Evolutionary conservation across 2,888 invertebrate species (phyloP), one percentile per base, ranked within the genome.

Genomic region (Schizaphis graminum): DNA sequence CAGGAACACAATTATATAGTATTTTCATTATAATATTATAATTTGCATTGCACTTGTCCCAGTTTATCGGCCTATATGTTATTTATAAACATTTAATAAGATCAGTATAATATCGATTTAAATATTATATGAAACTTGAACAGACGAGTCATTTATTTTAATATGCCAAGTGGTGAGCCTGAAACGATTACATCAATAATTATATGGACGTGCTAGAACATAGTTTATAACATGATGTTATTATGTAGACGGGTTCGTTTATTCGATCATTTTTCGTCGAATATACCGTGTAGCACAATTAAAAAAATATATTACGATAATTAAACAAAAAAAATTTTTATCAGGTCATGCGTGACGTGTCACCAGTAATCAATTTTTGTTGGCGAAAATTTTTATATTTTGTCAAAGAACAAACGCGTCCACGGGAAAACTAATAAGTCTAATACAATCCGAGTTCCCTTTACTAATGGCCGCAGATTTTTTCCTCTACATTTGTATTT

Each of bases 11-110:
- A 28, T 47, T 86, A 89, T 26, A 26, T 41, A 26, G 41, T 28
- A 26, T 28, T 57, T 41, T 57, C 2, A 35, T 57, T 44, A 61
- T 89, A n/a, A n/a, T n/a, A 35, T 77, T 84, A 35, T 85, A 44
- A 56, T 77, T 91, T 90, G 67, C 35, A 90, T 35, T 57, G 57
- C 57, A 86, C 86, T 91, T 86, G 57, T n/a, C 91, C 56, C 57
- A 44, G 85, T 44, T 86, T 57, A n/a, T n/a, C 57, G 57, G 44
- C 47, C 86, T 86, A 57, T 47, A 44, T 44, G 85, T 57, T 86
- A 86, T 85, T 91, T 85, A 91, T 91, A 91, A 41, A 57, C 56
- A n/a, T 85, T 57, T 56, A 91, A 91, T n/a, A 56, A 57, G 44
- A 85, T 85, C 91, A 26, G 67, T 26, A 3, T 35, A 67, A 47